Base-by-base conservation (phyloP, 1,140 invertebrate species). In the Drosophila pectinifera region DNA sequence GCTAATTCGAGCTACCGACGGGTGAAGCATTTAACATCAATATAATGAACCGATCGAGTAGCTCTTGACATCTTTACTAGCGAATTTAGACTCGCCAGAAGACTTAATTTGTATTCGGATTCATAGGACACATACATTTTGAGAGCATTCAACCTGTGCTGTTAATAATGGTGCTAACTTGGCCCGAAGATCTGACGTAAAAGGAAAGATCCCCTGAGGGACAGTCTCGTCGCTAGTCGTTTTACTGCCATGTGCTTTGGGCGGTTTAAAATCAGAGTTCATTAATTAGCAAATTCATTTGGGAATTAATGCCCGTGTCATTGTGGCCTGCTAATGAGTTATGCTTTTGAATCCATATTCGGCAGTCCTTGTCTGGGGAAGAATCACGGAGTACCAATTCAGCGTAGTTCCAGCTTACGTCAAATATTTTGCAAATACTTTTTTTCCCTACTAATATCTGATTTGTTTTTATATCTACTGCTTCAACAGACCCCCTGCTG, bases 401-500 rank as follows among this genome's bases (percentile, higher is more conserved):
- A 22, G 5, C 26, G 10, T 18, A 22, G 7, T 8, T 46, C 7
- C 0, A 31, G n/a, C 22, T 43, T 38, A 39, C 34, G 26, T 49
- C 20, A 6, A 53, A 31, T 22, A 22, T 61, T 45, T 24, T 41
- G 4, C 45, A 18, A 7, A 4, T 51, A 46, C 5, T 31, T 22
- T 53, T 18, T 41, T 24, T 53, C 10, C 10, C 41, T 39, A 11
- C 36, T 55, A 39, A 64, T 73, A 53, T 26, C 6, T 63, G 51
- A 56, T 16, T 65, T 63, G 26, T 31, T 4, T 93, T 10, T 26
- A 16, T 45, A 3, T 24, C 24, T 57, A 18, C 16, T 8, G 14
- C 14, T 26, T 31, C 5, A 0, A 20, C 91, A 98, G 97, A 96
- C 96, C 24, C 97, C 96, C 54, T 97, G 97, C 88, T 98, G 97